Evolutionary conservation across 2,888 invertebrate species (phyloP).

Genomic region (Odontocolon sp.): DNA sequence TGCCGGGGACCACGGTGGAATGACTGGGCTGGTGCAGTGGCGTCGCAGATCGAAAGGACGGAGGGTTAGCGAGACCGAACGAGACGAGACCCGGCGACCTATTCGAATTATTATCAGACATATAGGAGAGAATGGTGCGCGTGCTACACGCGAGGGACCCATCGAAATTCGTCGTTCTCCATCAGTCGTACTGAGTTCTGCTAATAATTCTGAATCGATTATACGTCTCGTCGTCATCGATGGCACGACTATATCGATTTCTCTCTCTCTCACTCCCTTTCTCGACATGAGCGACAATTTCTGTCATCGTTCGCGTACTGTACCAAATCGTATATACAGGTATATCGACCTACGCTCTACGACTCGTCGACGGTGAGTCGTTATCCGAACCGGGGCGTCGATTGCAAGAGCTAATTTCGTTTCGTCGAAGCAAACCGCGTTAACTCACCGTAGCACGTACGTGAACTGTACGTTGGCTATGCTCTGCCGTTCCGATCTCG

Average conservation of each 20-base stretch:
- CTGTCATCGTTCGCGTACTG: neutral
- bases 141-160: slow-evolving; percentile 47
- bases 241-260: neutral
- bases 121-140: slow-evolving; percentile 19
- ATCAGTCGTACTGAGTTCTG: neutral
- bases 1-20: slow-evolving; percentile 38
- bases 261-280: slow-evolving; percentile 4
- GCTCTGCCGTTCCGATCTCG: slow-evolving; percentile 30
- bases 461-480: slow-evolving; percentile 1
- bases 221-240: slow-evolving; percentile 58
- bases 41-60: slow-evolving; percentile 10
- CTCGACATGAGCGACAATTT: slow-evolving; percentile 3
- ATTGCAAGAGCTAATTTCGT: slow-evolving; percentile 64
- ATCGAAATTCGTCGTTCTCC: slow-evolving; percentile 28
- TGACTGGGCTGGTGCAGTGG: slow-evolving; percentile 19
- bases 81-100: slow-evolving; percentile 53
- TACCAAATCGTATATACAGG: neutral
- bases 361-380: neutral
- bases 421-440: slow-evolving; percentile 63
- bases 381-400: slow-evolving; percentile 42
- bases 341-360: neutral
- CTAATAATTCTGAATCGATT: slow-evolving; percentile 68
- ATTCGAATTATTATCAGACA: slow-evolving; percentile 48
- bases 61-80: neutral
- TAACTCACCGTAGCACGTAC: slow-evolving; percentile 58